A percentile compares a stretch with the other conserved stretches of the same genome.
phyloP scores from a whole-genome alignment of 2,797 vertebrate genomes.

The Hapalemur alaotrensis region DNA sequence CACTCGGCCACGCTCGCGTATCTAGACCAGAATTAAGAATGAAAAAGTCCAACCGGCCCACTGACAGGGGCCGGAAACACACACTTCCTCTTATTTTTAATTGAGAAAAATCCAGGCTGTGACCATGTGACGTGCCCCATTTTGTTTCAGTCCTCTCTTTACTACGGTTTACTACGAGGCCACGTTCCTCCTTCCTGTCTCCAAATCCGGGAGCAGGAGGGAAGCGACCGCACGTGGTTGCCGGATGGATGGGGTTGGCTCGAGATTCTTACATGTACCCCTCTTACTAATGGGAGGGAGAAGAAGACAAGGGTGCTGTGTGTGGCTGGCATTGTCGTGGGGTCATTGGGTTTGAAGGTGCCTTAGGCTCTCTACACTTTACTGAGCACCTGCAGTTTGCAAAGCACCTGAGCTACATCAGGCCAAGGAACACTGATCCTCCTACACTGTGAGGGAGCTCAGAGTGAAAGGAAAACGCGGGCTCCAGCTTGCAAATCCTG shows the following conservation, averaged over 20 bases:
- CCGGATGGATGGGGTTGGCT: background rate
- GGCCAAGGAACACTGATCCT: background rate
- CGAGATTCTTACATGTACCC: background rate
- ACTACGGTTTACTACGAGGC: constrained; percentile 62
- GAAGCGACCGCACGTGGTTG: background rate
- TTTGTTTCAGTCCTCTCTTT: constrained; percentile 67
- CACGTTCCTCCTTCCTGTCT: constrained; percentile 8
- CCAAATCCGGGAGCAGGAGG: background rate
- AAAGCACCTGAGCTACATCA: background rate
- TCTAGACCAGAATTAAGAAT: constrained; percentile 49
- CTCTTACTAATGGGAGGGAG: background rate
- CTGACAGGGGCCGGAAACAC: constrained; percentile 62
- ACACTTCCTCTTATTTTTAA: constrained; percentile 71
- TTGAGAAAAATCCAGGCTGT: constrained; percentile 72
- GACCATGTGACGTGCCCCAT: constrained; percentile 71
- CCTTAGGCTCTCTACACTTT: background rate
- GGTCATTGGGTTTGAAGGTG: background rate
- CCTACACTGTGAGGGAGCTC: background rate
- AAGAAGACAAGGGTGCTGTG: background rate
- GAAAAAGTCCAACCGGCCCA: constrained; percentile 20
- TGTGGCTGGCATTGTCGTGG: background rate
- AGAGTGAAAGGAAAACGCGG: background rate
- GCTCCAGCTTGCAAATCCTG: background rate
- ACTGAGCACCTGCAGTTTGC: background rate
- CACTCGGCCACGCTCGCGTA: background rate